A percentile compares a stretch with the other conserved stretches of the same genome.
phyloP scores from a whole-genome alignment of 2,797 vertebrate species.

The Lemur catta region DNA sequence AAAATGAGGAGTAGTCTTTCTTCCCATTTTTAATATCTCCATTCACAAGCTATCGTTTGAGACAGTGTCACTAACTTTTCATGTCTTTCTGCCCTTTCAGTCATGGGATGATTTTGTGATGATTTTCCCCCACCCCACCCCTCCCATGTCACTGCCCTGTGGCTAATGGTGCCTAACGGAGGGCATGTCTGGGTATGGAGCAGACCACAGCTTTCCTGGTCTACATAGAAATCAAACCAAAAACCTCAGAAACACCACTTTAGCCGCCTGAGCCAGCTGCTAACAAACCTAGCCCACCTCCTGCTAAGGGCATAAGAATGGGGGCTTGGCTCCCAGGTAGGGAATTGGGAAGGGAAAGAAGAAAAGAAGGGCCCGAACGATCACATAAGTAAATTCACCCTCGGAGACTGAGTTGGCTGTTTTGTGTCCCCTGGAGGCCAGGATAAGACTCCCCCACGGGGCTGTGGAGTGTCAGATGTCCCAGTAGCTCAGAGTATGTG shows the following conservation, averaged over 20 bases:
- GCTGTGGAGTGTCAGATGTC: neutral
- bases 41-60: constrained; percentile 2
- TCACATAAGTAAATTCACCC: neutral
- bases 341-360: neutral
- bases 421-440: neutral
- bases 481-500: neutral
- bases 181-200: neutral
- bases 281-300: neutral
- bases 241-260: neutral
- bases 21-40: neutral
- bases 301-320: neutral
- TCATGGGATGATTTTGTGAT: neutral
- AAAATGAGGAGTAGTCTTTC: neutral
- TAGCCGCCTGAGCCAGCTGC: neutral
- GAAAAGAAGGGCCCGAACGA: neutral
- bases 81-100: neutral
- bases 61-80: neutral
- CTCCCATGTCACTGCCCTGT: neutral
- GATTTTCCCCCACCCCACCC: neutral
- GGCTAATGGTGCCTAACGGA: neutral
- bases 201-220: neutral
- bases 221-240: neutral
- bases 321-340: neutral
- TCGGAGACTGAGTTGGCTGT: neutral
- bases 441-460: fast-evolving